Percentiles rank a stretch among this genome's conserved stretches.
phyloP scores from a whole-genome alignment of 1,140 invertebrate species.

The Drosophila pseudoobscura region DNA sequence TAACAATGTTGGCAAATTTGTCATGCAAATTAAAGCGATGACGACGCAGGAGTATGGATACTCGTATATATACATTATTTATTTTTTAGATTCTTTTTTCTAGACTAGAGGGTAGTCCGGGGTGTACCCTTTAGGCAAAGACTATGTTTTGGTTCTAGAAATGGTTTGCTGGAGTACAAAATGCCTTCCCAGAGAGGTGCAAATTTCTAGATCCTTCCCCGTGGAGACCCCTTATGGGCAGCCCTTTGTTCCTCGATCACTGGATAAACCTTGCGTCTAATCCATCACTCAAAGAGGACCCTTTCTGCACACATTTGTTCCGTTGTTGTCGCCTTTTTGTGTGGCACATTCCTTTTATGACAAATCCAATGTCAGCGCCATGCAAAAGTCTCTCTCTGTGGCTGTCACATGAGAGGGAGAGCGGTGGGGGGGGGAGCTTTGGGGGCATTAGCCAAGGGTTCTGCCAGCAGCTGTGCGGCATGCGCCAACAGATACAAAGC shows the following conservation, averaged over 20 bases:
- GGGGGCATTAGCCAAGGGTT: conserved; percentile 38
- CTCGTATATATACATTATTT: conserved; percentile 13
- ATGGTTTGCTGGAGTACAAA: background rate
- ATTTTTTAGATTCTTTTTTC: background rate
- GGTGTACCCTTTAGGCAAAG: accelerated
- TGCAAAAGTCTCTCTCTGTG: conserved; percentile 53
- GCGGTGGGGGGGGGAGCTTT: conserved; percentile 7
- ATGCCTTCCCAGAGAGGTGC: background rate
- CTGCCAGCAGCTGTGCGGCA: conserved; percentile 46
- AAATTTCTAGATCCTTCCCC: too few relatives aligned
- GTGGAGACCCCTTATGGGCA: too few relatives aligned
- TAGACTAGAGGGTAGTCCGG: background rate
- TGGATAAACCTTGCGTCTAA: conserved; percentile 13
- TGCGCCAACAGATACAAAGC: conserved; percentile 76
- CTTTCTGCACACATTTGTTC: conserved; percentile 5
- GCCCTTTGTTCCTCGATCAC: background rate
- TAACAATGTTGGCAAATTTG: conserved; percentile 79
- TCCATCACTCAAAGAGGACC: conserved; percentile 10
- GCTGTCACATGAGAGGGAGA: conserved; percentile 41
- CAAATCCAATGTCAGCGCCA: conserved; percentile 78
- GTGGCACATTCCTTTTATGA: conserved; percentile 61
- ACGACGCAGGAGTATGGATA: conserved; percentile 49
- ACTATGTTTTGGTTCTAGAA: background rate
- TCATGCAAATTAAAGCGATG: conserved; percentile 81
- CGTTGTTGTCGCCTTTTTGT: conserved; percentile 30